Evolutionary conservation across 2,888 invertebrate genomes (phyloP), one percentile per base, ranked within the genome.

Genomic region (Kryphioiulus occultus): DNA sequence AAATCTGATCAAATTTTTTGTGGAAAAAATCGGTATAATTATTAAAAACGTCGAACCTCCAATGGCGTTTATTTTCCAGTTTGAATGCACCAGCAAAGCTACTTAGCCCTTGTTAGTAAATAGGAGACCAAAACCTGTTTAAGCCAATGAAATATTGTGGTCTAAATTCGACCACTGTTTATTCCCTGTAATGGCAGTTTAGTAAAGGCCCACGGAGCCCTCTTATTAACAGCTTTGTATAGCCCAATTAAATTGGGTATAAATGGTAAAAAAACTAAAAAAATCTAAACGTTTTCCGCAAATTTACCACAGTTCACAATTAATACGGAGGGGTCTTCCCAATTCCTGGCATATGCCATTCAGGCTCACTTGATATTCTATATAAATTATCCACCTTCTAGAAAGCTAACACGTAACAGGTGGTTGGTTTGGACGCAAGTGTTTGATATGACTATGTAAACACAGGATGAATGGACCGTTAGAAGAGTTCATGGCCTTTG

Each of bases 401-500:
- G 12, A 30, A 30, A 15, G 26, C 26, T 26, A 78, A 78, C 78
- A 7, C 26, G 78, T 78, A 78, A 78, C 78, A 78, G 78, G 78
- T 78, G 78, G 78, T 78, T 78, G 78, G 78, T 30, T 30, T 30
- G 78, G 26, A 17, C 78, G 30, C 78, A 78, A 30, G 78, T 78
- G 78, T 78, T 78, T 30, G 30, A 78, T 30, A 78, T 78, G 78
- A 15, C 78, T 12, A 30, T 30, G 30, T 30, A 30, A 30, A 30
- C 78, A 78, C 30, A 78, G 78, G 30, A 78, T 15, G 30, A 78
- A 78, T 78, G 78, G 78, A 78, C 78, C 26, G 30, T 78, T 17
- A 30, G 30, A 22, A 1, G 78, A 30, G 78, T 4, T 78, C 78
- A 78, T 78, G 30, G 30, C 78, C 78, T 15, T 15, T 7, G 78